phyloP scores from a whole-genome alignment of 2,797 vertebrate species.

The Lophotriccus pileatus region DNA sequence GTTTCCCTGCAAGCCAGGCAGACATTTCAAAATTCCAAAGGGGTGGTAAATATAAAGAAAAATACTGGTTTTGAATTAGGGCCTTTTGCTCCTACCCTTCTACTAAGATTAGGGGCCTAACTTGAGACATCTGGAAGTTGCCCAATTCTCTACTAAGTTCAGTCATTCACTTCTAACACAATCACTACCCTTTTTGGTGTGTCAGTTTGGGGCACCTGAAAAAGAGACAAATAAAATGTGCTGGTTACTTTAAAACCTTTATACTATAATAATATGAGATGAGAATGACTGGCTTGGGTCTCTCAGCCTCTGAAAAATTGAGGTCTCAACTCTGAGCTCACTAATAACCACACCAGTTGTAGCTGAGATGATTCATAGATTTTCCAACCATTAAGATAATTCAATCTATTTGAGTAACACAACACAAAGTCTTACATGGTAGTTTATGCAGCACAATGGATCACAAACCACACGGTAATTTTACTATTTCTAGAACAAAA shows the following conservation, averaged over 20 bases:
- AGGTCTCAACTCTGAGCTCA: not conserved
- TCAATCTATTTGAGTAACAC: slow-evolving; percentile 25
- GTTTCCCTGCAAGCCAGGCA: not conserved
- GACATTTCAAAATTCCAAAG: not conserved
- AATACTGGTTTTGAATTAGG: not conserved
- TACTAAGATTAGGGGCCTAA: not conserved
- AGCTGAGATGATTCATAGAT: slow-evolving; percentile 44
- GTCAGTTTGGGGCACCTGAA: not conserved
- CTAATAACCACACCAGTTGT: slow-evolving; percentile 4
- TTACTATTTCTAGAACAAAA: slow-evolving; percentile 54
- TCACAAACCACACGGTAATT: not conserved
- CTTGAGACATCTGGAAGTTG: not conserved
- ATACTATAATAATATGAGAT: not conserved
- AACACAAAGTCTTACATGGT: slow-evolving; percentile 2
- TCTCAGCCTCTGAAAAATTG: not conserved
- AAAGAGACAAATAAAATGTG: not conserved
- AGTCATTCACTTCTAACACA: not conserved
- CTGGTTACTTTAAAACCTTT: not conserved
- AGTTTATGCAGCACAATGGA: slow-evolving; percentile 14
- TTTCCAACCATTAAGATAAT: slow-evolving; percentile 47
- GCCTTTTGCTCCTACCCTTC: not conserved
- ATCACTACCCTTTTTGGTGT: not conserved
- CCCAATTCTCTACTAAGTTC: not conserved
- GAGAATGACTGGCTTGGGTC: not conserved
- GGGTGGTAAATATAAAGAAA: not conserved